A percentile compares a stretch with the other conserved stretches of the same genome.
Conservation (phyloP, 2,113 vertebrate genomes). For the Ageneiosus marmoratus region DNA sequence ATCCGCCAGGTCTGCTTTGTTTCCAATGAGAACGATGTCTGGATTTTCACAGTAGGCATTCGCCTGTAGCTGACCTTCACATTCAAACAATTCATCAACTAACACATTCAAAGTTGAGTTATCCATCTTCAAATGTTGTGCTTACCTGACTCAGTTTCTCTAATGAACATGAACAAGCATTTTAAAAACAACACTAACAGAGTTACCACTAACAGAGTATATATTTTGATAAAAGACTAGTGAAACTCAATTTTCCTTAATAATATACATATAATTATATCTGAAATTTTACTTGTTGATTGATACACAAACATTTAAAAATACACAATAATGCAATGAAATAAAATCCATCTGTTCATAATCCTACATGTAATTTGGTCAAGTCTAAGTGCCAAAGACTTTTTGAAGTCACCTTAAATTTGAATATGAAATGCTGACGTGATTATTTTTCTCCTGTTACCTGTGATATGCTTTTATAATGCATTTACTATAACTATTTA, state of each 20-base stretch:
- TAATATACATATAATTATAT: too few relatives aligned
- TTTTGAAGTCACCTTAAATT: background rate
- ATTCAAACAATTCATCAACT: background rate
- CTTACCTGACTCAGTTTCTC: background rate
- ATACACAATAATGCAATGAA: background rate
- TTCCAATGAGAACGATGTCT: slow-evolving; percentile 91
- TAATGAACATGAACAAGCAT: background rate
- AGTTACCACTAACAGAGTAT: background rate
- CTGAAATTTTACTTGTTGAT: background rate
- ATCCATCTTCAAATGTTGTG: background rate
- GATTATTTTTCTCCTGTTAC: background rate
- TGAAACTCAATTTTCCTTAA: background rate
- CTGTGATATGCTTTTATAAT: background rate
- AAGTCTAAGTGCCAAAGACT: background rate
- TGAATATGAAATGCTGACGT: background rate
- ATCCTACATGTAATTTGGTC: background rate
- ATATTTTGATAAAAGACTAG: background rate
- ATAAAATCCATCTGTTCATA: background rate
- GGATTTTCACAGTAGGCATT: slow-evolving; percentile 96
- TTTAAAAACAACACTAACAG: background rate
- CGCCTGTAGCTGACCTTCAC: slow-evolving; percentile 87
- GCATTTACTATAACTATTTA: background rate
- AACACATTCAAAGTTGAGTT: background rate
- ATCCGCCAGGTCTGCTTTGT: slow-evolving; percentile 89
- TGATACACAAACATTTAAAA: background rate